phyloP scores from a whole-genome alignment of 2,888 invertebrate genomes.

The Epistrophe grossulariae region DNA sequence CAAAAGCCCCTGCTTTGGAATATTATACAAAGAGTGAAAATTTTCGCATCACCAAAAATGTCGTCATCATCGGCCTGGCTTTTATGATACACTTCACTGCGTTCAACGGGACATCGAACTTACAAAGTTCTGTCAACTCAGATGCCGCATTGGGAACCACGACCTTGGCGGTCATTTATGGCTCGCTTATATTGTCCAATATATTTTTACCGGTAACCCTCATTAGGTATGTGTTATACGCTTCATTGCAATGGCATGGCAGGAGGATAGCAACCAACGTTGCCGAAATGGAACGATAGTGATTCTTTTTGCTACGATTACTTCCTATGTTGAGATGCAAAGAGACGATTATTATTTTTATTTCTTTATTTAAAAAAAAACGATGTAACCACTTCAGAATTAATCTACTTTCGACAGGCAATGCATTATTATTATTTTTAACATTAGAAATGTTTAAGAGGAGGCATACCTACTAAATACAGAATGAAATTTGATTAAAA shows the following conservation, averaged over 20 bases:
- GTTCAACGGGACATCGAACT: slow-evolving; percentile 93
- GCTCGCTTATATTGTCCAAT: slow-evolving; percentile 94
- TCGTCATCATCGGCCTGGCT: slow-evolving; percentile 92
- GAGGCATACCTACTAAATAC: too few species aligned
- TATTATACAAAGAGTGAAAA: slow-evolving; percentile 87
- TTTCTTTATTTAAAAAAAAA: too few species aligned
- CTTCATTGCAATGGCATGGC: neutral
- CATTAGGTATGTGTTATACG: slow-evolving; percentile 87
- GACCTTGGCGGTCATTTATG: slow-evolving; percentile 93
- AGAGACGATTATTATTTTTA: too few species aligned
- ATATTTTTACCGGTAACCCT: slow-evolving; percentile 93
- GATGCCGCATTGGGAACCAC: slow-evolving; percentile 93
- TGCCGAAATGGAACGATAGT: neutral
- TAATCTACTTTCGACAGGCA: too few species aligned
- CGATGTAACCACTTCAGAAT: too few species aligned
- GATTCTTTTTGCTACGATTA: too few species aligned
- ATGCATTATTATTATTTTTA: too few species aligned
- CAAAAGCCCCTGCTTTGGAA: slow-evolving; percentile 19
- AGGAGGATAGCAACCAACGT: neutral
- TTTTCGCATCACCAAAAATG: slow-evolving; percentile 92
- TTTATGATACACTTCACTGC: slow-evolving; percentile 97
- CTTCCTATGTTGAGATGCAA: too few species aligned
- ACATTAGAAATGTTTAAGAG: too few species aligned
- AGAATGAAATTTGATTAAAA: too few species aligned
- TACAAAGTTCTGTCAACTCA: slow-evolving; percentile 93